Percentiles rank a stretch among this genome's conserved stretches.
These are phyloP conservation scores for Drosophila lini DNA, from an alignment of 1,140 invertebrate species.

Conservation along the genomic window DNA sequence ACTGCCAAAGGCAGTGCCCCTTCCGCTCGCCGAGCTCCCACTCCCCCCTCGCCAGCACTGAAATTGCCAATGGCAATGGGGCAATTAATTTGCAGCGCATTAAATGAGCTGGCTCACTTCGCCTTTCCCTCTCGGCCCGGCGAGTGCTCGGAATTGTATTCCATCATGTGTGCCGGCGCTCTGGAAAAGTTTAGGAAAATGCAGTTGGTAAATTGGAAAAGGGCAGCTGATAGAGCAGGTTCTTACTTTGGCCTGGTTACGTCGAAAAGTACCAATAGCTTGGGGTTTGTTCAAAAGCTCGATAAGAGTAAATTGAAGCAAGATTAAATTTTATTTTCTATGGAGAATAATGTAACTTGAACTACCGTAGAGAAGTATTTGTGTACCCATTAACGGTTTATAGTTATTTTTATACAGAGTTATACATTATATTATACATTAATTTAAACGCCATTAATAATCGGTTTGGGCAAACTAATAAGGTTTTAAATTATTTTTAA, in stretches of 20 bases:
- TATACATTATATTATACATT: no score
- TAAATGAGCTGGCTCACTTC: conserved; percentile 73
- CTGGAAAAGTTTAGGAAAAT: conserved; percentile 46
- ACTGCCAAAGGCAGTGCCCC: conserved; percentile 67
- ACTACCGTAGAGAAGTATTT: no score
- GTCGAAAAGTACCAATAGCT: background rate
- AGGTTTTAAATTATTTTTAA: no score
- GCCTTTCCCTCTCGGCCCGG: conserved; percentile 1
- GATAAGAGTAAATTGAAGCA: background rate
- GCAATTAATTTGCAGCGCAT: conserved; percentile 79
- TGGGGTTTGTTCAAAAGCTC: background rate
- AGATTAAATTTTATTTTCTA: background rate
- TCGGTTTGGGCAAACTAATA: no score
- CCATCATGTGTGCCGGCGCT: conserved; percentile 20
- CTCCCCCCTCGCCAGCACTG: conserved; percentile 43
- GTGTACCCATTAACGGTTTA: no score
- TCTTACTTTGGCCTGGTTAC: conserved; percentile 22
- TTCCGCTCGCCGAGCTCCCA: background rate
- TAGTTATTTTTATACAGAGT: no score
- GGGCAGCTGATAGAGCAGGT: conserved; percentile 13
- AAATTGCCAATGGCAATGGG: conserved; percentile 78
- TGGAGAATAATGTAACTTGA: background rate
- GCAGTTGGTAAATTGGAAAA: conserved; percentile 28
- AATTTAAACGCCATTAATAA: no score
- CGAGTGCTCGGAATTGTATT: conserved; percentile 46